These are phyloP conservation scores for Falco naumanni DNA, from an alignment of 2,797 vertebrate genomes.

Conservation along the genomic window DNA sequence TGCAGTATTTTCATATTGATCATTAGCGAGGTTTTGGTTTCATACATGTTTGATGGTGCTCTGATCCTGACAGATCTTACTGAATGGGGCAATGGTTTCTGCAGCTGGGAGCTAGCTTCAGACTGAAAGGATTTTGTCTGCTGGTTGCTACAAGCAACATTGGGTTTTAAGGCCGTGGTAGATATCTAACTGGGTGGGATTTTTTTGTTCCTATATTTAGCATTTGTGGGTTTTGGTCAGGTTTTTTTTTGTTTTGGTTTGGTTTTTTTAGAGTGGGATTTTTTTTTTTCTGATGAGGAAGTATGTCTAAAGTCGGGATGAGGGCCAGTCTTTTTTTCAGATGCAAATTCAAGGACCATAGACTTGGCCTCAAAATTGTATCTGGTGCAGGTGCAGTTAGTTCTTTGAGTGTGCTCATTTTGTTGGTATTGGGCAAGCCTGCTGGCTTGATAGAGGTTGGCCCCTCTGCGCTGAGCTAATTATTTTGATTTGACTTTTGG, in stretches of 20 bases:
- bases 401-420: background rate
- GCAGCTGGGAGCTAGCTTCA: background rate
- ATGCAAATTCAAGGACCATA: background rate
- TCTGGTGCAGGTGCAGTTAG: background rate
- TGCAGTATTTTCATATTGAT: background rate
- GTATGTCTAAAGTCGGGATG: background rate
- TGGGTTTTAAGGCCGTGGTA: background rate
- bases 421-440: background rate
- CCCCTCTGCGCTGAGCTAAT: background rate
- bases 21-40: background rate
- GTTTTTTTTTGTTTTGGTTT: no score
- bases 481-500: slow-evolving; percentile 3
- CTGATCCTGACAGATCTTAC: background rate
- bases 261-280: no score
- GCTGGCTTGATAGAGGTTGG: background rate
- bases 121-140: background rate
- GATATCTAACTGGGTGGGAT: background rate
- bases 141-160: fast-evolving
- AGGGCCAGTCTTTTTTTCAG: background rate
- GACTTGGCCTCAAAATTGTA: background rate
- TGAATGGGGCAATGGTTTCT: background rate
- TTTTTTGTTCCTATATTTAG: background rate
- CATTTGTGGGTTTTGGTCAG: background rate
- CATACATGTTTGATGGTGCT: background rate
- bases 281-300: background rate